Evolutionary conservation across 2,888 invertebrate species (phyloP), one percentile per base, ranked within the genome.

Genomic region (Cistogaster globosa): DNA sequence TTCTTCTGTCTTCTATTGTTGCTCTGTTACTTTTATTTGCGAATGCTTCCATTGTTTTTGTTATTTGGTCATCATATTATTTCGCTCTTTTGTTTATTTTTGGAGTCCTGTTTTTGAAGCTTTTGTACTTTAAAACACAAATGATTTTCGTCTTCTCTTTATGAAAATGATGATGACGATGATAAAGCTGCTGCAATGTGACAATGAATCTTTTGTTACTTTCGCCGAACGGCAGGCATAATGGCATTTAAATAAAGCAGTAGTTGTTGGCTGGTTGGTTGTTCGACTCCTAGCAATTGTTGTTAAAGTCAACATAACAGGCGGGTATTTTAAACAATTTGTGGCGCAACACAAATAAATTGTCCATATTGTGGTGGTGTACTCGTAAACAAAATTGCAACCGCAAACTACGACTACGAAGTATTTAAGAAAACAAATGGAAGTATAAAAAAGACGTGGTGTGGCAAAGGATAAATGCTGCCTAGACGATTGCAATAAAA

Each of bases 291-390:
- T 76, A 83, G 42, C 83, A 72, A 74, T 72, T 69, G 20, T 32
- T 32, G 2, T 32, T 32, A 32, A 82, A 79, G 78, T 78, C 69
- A 72, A 75, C 63, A 75, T 67, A 78, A 83, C 83, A 75, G 87
- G 85, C 85, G 83, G 80, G 80, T 67, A 81, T 77, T 79, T 85
- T 79, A 63, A 85, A 45, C 85, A 87, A 87, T 87, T 87, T 87
- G 87, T 84, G 88, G 88, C 86, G 87, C 72, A 88, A 88, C 88
- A 79, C 87, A 89, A 87, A 89, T 88, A 87, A 89, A 88, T 88
- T 88, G 88, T 88, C 87, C 89, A 88, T 88, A 89, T 88, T 89
- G 90, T 87, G 88, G 89, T 89, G 87, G 89, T 87, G 82, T 89
- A 88, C 84, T 87, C 78, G 82, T 22, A 63, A 53, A 71, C 32